Evolutionary conservation across 2,888 invertebrate species (phyloP), one percentile per base, ranked within the genome.

Genomic region (Danaus chrysippus): DNA sequence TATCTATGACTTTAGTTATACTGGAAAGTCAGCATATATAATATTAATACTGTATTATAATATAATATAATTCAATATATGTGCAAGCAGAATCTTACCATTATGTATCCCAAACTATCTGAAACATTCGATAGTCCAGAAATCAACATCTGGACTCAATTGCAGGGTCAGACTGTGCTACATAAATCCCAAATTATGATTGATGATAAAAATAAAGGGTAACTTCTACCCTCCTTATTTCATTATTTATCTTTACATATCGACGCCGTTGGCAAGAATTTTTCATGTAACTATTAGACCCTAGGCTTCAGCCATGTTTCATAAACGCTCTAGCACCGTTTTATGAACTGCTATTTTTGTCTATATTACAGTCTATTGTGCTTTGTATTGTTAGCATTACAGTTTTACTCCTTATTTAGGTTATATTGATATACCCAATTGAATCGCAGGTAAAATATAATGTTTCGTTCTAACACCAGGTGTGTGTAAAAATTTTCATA

Each of bases 171-270:
- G 53, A 59, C 56, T 53, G 59, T 64, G 61, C 61, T 56, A 66
- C 58, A 68, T 61, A 63, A 63, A 53, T 58, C 70, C 68, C 69
- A 74, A 77, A 77, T 76, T 74, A 75, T 83, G 81, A 84, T 82
- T 78, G 81, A 83, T 81, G 79, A 75, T 78, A 81, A 80, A 81
- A 84, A 83, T 81, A 79, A 76, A 76, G 70, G 74, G 73, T 73
- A 77, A 74, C 73, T 65, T 76, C 76, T 76, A 74, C 71, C 76
- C 74, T 76, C 23, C 6, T 34, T 76, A 71, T 65, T 73, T 76
- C 84, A 83, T 84, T 84, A 84, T 85, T 84, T 84, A 85, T 81
- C 76, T 81, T 81, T 81, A 75, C 83, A 83, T 82, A 82, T 83
- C 79, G 76, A 71, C 77, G 73, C 76, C 70, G 71, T 71, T 72